Percentiles rank a stretch among this genome's conserved stretches.
Conservation (phyloP, 2,113 vertebrate genomes). For the Pungitius pungitius region DNA sequence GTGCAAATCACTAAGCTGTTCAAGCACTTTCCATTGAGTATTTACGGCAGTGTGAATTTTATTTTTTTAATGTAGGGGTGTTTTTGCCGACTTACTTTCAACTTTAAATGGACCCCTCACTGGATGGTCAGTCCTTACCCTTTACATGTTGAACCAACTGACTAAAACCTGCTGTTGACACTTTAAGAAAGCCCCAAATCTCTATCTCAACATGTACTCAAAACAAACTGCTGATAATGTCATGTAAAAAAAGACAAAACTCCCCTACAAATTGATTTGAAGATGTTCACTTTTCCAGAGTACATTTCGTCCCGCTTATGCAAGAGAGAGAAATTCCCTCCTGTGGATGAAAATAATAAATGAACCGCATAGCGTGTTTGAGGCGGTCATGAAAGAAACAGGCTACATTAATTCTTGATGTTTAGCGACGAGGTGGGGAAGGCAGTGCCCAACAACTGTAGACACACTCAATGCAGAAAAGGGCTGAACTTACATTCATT, state of each 20-base stretch:
- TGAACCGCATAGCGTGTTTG: neutral
- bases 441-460: slow-evolving; percentile 9
- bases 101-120: neutral
- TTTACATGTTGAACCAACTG: neutral
- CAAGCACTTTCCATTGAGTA: neutral
- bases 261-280: neutral
- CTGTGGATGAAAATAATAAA: neutral
- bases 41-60: neutral
- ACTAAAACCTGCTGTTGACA: neutral
- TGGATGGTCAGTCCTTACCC: too few species aligned
- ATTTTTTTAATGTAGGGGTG: neutral
- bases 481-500: slow-evolving; percentile 46
- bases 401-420: slow-evolving; percentile 21
- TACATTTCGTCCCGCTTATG: neutral
- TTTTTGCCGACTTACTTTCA: neutral
- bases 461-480: slow-evolving; percentile 15
- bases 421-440: neutral
- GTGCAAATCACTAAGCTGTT: neutral
- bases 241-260: neutral
- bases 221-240: neutral
- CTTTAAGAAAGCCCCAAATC: neutral
- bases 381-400: slow-evolving; percentile 19
- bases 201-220: neutral
- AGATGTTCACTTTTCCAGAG: neutral
- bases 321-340: neutral